Conservation (phyloP, 2,797 vertebrate species). For the Lepus oiostolus region DNA sequence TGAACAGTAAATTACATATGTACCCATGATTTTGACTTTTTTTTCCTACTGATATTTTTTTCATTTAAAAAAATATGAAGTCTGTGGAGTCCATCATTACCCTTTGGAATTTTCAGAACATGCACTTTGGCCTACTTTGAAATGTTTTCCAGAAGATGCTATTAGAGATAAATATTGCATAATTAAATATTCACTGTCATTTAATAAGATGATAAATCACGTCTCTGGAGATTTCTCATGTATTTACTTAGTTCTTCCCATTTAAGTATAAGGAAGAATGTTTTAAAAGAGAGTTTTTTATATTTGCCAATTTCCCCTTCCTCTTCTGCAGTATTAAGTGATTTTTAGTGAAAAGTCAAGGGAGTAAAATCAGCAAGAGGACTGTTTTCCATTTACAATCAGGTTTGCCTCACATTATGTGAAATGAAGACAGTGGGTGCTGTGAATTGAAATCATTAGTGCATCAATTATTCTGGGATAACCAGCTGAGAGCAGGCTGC, state of each 20-base stretch:
- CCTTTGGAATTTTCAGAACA: conserved; percentile 71
- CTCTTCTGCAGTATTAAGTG: conserved; percentile 73
- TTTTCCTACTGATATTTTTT: conserved; percentile 66
- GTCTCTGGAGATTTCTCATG: conserved; percentile 68
- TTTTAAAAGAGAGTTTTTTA: conserved; percentile 66
- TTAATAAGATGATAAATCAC: conserved; percentile 77
- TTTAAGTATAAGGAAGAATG: conserved; percentile 58
- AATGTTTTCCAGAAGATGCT: conserved; percentile 64
- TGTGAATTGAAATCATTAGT: conserved; percentile 71
- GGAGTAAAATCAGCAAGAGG: conserved; percentile 68
- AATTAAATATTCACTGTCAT: conserved; percentile 76
- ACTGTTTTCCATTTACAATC: conserved; percentile 75
- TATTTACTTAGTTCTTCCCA: conserved; percentile 61
- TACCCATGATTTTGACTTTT: conserved; percentile 65
- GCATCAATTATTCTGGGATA: conserved; percentile 79
- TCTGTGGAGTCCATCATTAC: conserved; percentile 56
- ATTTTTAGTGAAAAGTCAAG: conserved; percentile 81
- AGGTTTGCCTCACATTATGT: conserved; percentile 77
- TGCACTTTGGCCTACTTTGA: conserved; percentile 64
- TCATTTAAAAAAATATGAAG: conserved; percentile 62
- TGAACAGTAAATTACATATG: conserved; percentile 41
- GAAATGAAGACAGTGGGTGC: conserved; percentile 74
- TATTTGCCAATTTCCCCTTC: conserved; percentile 64
- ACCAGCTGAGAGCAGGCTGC: conserved; percentile 75
- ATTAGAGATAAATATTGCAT: conserved; percentile 66